Evolutionary conservation across 2,888 invertebrate species (phyloP).

Genomic region (Drosophila fungiperda): DNA sequence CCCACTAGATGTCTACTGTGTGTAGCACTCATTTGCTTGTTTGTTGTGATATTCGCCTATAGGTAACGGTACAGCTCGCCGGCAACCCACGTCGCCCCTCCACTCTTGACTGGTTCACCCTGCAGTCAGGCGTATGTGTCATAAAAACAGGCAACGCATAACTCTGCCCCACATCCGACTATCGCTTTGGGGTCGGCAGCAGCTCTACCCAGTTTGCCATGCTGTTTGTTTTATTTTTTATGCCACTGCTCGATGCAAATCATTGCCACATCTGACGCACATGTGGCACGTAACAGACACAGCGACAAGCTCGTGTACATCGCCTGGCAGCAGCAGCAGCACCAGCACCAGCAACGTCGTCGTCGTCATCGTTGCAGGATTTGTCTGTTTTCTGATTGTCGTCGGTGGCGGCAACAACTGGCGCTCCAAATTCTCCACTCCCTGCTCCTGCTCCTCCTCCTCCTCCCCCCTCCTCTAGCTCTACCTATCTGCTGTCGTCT

Average conservation of each 20-base stretch:
- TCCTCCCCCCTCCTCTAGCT: too few species aligned
- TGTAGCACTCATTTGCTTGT: slow-evolving; percentile 11
- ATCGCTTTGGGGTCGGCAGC: background rate
- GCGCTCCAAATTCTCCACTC: slow-evolving; percentile 6
- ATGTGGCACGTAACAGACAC: slow-evolving; percentile 80
- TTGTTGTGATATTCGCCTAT: slow-evolving; percentile 54
- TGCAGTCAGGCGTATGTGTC: slow-evolving; percentile 65
- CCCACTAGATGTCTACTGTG: background rate
- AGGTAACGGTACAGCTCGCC: slow-evolving; percentile 34
- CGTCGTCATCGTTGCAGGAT: slow-evolving; percentile 59
- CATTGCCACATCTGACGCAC: slow-evolving; percentile 80
- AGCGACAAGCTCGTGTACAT: slow-evolving; percentile 67
- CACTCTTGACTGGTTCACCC: background rate
- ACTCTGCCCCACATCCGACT: slow-evolving; percentile 55
- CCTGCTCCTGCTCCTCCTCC: background rate
- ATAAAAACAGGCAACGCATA: slow-evolving; percentile 75
- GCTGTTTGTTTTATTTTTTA: slow-evolving; percentile 70
- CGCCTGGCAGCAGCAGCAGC: slow-evolving; percentile 5
- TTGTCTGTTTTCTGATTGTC: slow-evolving; percentile 74
- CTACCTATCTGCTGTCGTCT: slow-evolving; percentile 17
- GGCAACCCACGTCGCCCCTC: background rate
- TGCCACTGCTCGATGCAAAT: slow-evolving; percentile 81
- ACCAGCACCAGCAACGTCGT: slow-evolving; percentile 12
- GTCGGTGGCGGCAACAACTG: slow-evolving; percentile 32
- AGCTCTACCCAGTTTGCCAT: slow-evolving; percentile 16